These are phyloP conservation scores for Pocillopora damicornis DNA, from an alignment of 64 coral and sea anemone genomes.

Conservation along the genomic window DNA sequence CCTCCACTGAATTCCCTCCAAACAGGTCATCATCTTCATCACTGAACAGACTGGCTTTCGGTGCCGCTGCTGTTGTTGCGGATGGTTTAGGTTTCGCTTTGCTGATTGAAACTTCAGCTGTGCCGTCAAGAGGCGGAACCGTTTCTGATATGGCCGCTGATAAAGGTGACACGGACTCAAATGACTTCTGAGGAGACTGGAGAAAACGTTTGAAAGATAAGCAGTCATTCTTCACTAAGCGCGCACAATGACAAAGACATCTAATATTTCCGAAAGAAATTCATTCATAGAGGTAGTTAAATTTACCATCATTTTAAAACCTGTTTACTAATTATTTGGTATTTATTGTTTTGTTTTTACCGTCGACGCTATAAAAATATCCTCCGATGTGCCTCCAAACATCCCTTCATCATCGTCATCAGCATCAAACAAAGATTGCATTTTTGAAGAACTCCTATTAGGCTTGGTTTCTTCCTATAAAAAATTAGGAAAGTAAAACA, in stretches of 20 bases:
- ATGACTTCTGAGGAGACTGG: slow-evolving; percentile 24
- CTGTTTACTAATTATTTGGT: too few relatives aligned
- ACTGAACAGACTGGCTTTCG: slow-evolving; percentile 70
- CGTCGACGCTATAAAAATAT: slow-evolving; percentile 50
- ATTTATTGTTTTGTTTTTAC: too few relatives aligned
- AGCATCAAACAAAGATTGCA: slow-evolving; percentile 52
- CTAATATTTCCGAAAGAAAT: too few relatives aligned
- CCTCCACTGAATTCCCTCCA: slow-evolving; percentile 27
- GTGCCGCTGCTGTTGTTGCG: slow-evolving; percentile 14
- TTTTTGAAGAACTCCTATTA: slow-evolving; percentile 33
- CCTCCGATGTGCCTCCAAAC: slow-evolving; percentile 48
- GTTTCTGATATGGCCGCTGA: slow-evolving; percentile 14
- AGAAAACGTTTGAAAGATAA: background rate
- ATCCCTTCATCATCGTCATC: slow-evolving; percentile 52
- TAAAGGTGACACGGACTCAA: slow-evolving; percentile 20
- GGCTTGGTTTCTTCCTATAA: background rate
- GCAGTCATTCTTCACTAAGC: too few relatives aligned
- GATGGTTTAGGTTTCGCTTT: slow-evolving; percentile 26
- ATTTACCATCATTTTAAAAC: too few relatives aligned
- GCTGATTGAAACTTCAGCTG: background rate
- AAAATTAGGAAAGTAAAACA: background rate
- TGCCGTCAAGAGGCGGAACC: background rate
- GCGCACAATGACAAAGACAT: too few relatives aligned
- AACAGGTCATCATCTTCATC: slow-evolving; percentile 89
- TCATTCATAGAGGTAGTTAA: too few relatives aligned